Base-by-base conservation (phyloP, 1,140 invertebrate genomes). In the Achatina immaculata region DNA sequence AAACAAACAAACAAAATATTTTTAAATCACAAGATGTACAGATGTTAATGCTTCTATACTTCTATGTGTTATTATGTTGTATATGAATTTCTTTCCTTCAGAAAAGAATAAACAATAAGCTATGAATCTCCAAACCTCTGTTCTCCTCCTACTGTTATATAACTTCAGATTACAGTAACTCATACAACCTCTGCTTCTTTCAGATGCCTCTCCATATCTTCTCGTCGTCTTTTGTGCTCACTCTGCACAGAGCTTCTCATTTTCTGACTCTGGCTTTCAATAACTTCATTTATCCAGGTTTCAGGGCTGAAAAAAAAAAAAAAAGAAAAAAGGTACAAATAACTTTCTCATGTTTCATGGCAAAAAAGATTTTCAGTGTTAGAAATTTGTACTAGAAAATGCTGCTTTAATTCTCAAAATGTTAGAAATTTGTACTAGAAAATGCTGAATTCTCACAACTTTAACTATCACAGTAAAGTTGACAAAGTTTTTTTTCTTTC, bases 171-270 rank as follows among this genome's bases (percentile, higher is more conserved):
- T 28, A 6, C 9, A 24, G 9, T n/a, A 21, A 9, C 14, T 38
- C 40, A 42, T 34, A 16, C n/a, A 55, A 77, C 74, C 74, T 77
- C 74, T 38, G 74, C 55, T 65, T 77, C 55, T 38, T 69, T 43
- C 36, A 78, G 40, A 34, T 68, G 58, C 11, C n/a, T 36, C 36
- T 78, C 58, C 40, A 78, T 45, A n/a, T 43, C 65, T 1, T 43
- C 58, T 48, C 34, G 65, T 36, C 77, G 6, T 78, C 36, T 66
- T 36, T 19, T 28, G 28, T 28, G 36, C 1, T 78, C 62, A 45
- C 31, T 48, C n/a, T 36, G 9, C n/a, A 65, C 42, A 9, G 36
- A 24, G n/a, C 24, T n/a, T 45, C 65, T 66, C 38, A 48, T 21
- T 45, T 68, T 43, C 34, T 68, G 65, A 48, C 58, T 45, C 31